These are phyloP conservation scores for Tholera decimalis DNA, from an alignment of 2,888 invertebrate species.

Conservation along the genomic window DNA sequence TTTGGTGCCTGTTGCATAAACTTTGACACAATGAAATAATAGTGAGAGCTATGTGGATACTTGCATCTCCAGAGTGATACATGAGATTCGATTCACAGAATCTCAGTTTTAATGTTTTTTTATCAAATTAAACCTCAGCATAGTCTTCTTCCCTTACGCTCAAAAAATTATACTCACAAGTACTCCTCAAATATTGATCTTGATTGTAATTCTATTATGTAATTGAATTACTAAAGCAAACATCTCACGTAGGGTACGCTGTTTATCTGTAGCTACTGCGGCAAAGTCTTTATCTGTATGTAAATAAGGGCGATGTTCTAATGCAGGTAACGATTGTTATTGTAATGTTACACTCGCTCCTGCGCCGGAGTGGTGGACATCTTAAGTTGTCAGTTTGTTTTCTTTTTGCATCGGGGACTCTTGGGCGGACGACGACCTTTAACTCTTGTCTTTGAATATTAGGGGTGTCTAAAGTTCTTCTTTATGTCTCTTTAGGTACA, in stretches of 20 bases:
- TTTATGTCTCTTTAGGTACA: background rate
- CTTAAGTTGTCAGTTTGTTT: slow-evolving; percentile 89
- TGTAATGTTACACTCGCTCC: slow-evolving; percentile 84
- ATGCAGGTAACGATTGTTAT: slow-evolving; percentile 78
- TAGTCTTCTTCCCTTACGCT: background rate
- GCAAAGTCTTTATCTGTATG: slow-evolving; percentile 70
- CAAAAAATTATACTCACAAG: slow-evolving; percentile 47
- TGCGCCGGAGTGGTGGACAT: slow-evolving; percentile 80
- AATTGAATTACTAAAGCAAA: slow-evolving; percentile 83
- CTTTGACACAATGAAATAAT: slow-evolving; percentile 24
- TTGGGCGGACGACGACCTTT: slow-evolving; percentile 85
- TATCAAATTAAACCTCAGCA: slow-evolving; percentile 12
- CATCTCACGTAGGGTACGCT: slow-evolving; percentile 63
- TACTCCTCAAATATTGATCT: slow-evolving; percentile 59
- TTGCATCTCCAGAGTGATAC: background rate
- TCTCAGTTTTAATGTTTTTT: slow-evolving; percentile 13
- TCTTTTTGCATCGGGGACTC: slow-evolving; percentile 85
- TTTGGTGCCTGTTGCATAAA: slow-evolving; percentile 32
- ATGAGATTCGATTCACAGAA: slow-evolving; percentile 18
- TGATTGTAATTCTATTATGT: slow-evolving; percentile 73
- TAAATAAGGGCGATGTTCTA: slow-evolving; percentile 68
- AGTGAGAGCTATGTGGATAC: slow-evolving; percentile 9
- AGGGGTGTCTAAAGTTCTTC: slow-evolving; percentile 73
- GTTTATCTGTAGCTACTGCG: slow-evolving; percentile 56
- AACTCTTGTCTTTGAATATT: slow-evolving; percentile 69